These are phyloP conservation scores for Dromaius novaehollandiae DNA, from an alignment of 2,113 vertebrate genomes.

Conservation along the genomic window DNA sequence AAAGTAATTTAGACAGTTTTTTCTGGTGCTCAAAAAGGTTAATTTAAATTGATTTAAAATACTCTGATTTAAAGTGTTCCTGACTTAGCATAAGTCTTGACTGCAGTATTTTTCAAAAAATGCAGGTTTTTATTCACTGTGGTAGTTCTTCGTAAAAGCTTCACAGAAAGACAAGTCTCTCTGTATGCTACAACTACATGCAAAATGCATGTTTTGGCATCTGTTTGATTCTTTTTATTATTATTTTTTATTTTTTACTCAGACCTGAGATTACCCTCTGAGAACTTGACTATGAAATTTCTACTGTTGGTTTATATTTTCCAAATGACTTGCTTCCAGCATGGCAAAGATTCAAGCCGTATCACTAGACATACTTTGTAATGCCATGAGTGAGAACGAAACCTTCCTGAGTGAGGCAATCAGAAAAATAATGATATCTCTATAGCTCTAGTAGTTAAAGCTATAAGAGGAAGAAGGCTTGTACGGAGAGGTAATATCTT, in stretches of 20 bases:
- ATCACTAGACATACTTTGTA: background rate
- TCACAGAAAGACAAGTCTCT: background rate
- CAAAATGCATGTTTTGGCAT: background rate
- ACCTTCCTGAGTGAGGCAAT: background rate
- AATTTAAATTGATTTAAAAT: background rate
- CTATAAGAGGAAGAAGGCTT: background rate
- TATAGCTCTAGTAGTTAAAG: background rate
- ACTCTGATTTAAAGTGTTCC: background rate
- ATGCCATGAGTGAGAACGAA: background rate
- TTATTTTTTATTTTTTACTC: background rate
- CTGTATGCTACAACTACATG: no score
- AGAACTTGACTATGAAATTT: background rate
- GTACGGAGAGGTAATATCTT: background rate
- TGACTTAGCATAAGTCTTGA: background rate
- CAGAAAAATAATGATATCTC: background rate
- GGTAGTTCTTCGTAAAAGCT: background rate
- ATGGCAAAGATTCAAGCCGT: background rate
- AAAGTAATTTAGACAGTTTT: background rate
- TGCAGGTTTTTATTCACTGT: background rate
- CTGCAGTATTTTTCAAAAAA: background rate
- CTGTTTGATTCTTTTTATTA: background rate
- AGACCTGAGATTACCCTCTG: background rate
- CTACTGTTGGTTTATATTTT: background rate
- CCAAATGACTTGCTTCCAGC: background rate
- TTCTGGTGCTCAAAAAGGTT: background rate